phyloP scores from a whole-genome alignment of 2,797 vertebrate genomes.

The Coregonus sp. region DNA sequence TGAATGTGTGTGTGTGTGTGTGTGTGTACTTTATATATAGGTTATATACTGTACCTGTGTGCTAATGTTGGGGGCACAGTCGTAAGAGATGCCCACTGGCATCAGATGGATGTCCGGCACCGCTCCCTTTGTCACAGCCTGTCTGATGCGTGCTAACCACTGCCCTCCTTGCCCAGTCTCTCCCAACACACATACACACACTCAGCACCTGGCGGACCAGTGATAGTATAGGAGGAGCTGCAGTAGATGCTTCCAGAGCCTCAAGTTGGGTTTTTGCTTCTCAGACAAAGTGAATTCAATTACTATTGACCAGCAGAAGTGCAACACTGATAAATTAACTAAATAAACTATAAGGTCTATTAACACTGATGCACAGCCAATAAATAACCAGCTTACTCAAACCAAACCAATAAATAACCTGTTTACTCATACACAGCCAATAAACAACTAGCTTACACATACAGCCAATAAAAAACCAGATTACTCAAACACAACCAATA shows the following conservation, averaged over 20 bases:
- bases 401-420: conserved; percentile 62
- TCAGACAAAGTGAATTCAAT: conserved; percentile 64
- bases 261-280: conserved; percentile 47
- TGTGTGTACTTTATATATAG: background rate
- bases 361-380: conserved; percentile 46
- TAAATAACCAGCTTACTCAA: conserved; percentile 20
- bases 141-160: no score
- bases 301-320: conserved; percentile 61
- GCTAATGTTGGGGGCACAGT: conserved; percentile 59
- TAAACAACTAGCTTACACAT: conserved; percentile 38
- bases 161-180: no score
- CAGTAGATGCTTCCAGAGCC: conserved; percentile 54
- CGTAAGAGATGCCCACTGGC: conserved; percentile 79
- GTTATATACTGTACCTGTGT: conserved; percentile 46
- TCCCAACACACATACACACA: no score
- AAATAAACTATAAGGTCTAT: conserved; percentile 67
- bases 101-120: no score
- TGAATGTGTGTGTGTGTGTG: no score
- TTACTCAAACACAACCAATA: conserved; percentile 28
- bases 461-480: conserved; percentile 8
- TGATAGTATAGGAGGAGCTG: conserved; percentile 28
- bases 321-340: conserved; percentile 51
- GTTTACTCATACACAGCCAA: conserved; percentile 55
- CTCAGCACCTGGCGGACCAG: no score
- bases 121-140: no score